A percentile compares a stretch with the other conserved stretches of the same genome.
phyloP scores from a whole-genome alignment of 2,797 vertebrate genomes.

The Perodicticus potto region DNA sequence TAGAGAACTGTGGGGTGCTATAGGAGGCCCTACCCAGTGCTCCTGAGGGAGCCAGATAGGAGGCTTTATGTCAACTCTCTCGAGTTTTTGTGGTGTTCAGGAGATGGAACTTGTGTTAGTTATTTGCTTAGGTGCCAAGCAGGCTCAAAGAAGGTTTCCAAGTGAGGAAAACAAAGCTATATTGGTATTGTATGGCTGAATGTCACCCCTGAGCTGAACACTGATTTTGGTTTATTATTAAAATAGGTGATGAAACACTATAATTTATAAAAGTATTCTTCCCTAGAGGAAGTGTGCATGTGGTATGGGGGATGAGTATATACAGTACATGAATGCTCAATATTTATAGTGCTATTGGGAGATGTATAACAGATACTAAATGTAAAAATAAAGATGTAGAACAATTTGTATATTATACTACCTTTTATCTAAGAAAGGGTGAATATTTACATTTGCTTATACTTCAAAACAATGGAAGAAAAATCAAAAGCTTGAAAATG shows the following conservation, averaged over 20 bases:
- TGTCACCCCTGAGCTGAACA: not conserved
- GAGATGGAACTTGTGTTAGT: not conserved
- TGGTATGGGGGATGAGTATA: not conserved
- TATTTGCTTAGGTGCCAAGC: not conserved
- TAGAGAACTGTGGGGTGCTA: no score
- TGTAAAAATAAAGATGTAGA: not conserved
- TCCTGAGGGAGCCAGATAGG: not conserved
- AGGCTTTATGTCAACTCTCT: not conserved
- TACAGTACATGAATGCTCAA: not conserved
- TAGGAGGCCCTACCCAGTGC: not conserved
- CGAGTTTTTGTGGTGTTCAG: not conserved
- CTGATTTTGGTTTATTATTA: not conserved
- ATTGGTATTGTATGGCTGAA: not conserved
- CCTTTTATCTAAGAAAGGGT: not conserved
- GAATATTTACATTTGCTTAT: constrained; percentile 21
- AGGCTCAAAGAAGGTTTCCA: not conserved
- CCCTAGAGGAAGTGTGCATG: not conserved
- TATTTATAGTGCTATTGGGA: not conserved
- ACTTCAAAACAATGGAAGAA: not conserved
- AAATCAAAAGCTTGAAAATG: not conserved
- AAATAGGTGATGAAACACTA: not conserved
- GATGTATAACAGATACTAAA: not conserved
- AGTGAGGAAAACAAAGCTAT: not conserved
- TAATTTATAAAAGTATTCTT: not conserved
- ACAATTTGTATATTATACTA: not conserved